These are phyloP conservation scores for Dioctria linearis DNA, from an alignment of 2,888 invertebrate genomes.

Conservation along the genomic window DNA sequence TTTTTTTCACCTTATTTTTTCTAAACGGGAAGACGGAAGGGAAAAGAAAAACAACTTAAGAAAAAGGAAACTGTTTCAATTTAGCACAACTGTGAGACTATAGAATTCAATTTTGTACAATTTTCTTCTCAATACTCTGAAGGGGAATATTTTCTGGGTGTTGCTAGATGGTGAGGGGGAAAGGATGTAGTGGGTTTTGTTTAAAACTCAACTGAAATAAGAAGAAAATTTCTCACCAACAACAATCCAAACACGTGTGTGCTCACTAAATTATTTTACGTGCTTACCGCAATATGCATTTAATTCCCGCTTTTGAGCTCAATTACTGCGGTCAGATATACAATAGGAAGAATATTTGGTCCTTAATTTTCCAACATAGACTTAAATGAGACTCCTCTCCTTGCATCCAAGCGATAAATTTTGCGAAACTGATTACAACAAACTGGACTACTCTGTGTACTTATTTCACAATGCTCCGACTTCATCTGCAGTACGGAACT, in stretches of 20 bases:
- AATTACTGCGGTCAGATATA: constrained; percentile 41
- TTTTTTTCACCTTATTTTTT: constrained; percentile 35
- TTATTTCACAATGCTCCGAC: constrained; percentile 7
- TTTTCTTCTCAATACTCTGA: constrained; percentile 26
- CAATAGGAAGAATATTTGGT: constrained; percentile 22
- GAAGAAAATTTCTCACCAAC: neutral
- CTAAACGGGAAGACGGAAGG: neutral
- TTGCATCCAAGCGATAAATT: constrained; percentile 23
- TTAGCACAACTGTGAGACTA: constrained; percentile 41
- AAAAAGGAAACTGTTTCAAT: constrained; percentile 39
- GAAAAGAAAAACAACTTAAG: constrained; percentile 29
- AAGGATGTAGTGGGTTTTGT: neutral
- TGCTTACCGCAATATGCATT: constrained; percentile 17
- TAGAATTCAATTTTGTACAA: constrained; percentile 43
- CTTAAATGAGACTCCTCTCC: neutral
- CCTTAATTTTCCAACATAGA: neutral
- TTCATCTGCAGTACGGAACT: neutral
- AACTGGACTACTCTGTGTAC: neutral
- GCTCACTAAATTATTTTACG: constrained; percentile 44
- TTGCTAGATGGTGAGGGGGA: too few relatives aligned
- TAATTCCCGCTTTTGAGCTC: constrained; percentile 12
- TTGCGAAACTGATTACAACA: constrained; percentile 30
- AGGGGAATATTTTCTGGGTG: neutral
- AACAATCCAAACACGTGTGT: neutral
- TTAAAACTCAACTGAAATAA: constrained; percentile 6